These are phyloP conservation scores for Zaprionus ghesquierei DNA, from an alignment of 1,140 invertebrate species.

Conservation along the genomic window DNA sequence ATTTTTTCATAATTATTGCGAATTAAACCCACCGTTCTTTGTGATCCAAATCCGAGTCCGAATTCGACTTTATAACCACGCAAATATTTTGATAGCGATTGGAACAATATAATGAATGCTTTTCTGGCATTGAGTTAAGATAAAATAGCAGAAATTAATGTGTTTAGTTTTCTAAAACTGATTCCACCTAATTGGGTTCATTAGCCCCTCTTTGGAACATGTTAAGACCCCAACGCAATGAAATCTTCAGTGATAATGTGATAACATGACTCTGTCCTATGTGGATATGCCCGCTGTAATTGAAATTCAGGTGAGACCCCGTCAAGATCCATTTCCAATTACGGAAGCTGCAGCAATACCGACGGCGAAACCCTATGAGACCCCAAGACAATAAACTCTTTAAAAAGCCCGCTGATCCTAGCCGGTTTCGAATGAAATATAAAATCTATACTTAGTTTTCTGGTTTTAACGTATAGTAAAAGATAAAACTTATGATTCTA, in stretches of 20 bases:
- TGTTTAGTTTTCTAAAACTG: not conserved
- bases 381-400: not conserved
- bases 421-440: not conserved
- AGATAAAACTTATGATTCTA: no score
- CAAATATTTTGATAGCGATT: not conserved
- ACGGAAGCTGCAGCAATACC: not conserved
- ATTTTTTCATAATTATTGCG: slow-evolving; percentile 22
- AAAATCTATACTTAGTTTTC: no score
- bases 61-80: not conserved
- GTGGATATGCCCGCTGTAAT: slow-evolving; percentile 86
- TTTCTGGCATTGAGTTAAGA: not conserved
- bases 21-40: slow-evolving; percentile 9
- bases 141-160: not conserved
- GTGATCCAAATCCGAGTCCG: not conserved
- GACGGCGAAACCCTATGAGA: not conserved
- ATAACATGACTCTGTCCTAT: slow-evolving; percentile 85
- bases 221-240: not conserved
- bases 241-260: slow-evolving; percentile 37
- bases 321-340: not conserved
- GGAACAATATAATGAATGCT: not conserved
- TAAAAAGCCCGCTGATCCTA: not conserved
- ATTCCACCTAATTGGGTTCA: not conserved
- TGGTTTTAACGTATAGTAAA: no score
- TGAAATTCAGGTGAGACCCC: slow-evolving; percentile 85
- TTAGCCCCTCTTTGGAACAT: not conserved